A percentile compares a stretch with the other conserved stretches of the same genome.
These are phyloP conservation scores for Acrocephalus arundinaceus DNA, from an alignment of 2,113 vertebrate species.

Conservation along the genomic window DNA sequence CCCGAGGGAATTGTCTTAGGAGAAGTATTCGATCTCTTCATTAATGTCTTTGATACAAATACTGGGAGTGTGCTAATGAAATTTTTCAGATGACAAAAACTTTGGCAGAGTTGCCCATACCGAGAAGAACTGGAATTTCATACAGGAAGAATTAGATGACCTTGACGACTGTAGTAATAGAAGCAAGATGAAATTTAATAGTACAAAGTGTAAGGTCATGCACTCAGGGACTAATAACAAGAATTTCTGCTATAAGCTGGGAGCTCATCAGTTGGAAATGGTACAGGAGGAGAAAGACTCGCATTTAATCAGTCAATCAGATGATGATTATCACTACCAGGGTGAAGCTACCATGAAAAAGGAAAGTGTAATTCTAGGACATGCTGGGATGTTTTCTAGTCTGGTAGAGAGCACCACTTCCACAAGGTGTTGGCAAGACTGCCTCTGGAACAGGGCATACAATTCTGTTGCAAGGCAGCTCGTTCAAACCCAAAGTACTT, in stretches of 20 bases:
- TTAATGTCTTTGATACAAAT: not conserved
- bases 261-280: conserved; percentile 62
- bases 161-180: conserved; percentile 44
- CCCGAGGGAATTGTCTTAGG: not conserved
- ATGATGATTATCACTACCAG: conserved; percentile 47
- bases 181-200: conserved; percentile 63
- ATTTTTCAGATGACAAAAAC: conserved; percentile 29
- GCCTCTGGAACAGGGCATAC: not conserved
- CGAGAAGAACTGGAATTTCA: not conserved
- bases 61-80: not conserved
- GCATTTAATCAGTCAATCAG: conserved; percentile 57
- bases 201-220: conserved; percentile 63
- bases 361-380: not conserved
- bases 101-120: conserved; percentile 13
- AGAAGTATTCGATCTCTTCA: not conserved
- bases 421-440: not conserved
- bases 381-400: not conserved
- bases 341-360: conserved; percentile 23
- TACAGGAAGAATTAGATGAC: conserved; percentile 56
- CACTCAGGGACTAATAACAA: conserved; percentile 52
- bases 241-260: conserved; percentile 60
- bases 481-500: not conserved
- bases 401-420: not conserved
- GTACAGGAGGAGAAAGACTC: conserved; percentile 52
- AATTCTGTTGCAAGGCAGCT: not conserved